phyloP scores from a whole-genome alignment of 2,888 invertebrate genomes.

The Acleris cristana region DNA sequence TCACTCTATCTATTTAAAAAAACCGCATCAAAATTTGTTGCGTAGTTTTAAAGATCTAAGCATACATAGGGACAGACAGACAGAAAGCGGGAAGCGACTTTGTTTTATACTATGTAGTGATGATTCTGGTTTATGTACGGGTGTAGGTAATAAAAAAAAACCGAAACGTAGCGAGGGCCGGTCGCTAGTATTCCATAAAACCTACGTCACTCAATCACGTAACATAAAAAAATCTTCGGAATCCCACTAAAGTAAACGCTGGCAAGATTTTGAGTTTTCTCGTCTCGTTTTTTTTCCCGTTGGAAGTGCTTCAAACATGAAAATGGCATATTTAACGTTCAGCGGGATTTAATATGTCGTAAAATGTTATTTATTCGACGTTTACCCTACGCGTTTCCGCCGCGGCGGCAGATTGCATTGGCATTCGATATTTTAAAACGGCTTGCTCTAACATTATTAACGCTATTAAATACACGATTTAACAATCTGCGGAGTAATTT shows the following conservation, averaged over 20 bases:
- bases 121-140: too few relatives aligned
- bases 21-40: too few relatives aligned
- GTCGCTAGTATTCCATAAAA: too few relatives aligned
- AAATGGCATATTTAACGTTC: constrained; percentile 75
- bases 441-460: constrained; percentile 35
- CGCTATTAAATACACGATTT: constrained; percentile 31
- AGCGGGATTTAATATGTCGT: constrained; percentile 77
- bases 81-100: too few relatives aligned
- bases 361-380: constrained; percentile 76
- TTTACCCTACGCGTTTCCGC: constrained; percentile 58
- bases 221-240: too few relatives aligned
- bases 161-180: too few relatives aligned
- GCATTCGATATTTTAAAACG: constrained; percentile 40
- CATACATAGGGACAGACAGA: too few relatives aligned
- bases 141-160: too few relatives aligned
- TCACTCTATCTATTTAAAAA: too few relatives aligned
- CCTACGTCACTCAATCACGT: too few relatives aligned
- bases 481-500: constrained; percentile 8
- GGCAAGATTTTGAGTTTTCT: constrained; percentile 3
- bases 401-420: constrained; percentile 61
- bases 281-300: constrained; percentile 52
- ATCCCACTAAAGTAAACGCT: neutral
- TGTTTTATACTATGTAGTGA: too few relatives aligned
- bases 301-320: constrained; percentile 65
- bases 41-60: too few relatives aligned